These are phyloP conservation scores for Cossypha niveicapilla DNA, from an alignment of 2,797 vertebrate genomes.

Conservation along the genomic window DNA sequence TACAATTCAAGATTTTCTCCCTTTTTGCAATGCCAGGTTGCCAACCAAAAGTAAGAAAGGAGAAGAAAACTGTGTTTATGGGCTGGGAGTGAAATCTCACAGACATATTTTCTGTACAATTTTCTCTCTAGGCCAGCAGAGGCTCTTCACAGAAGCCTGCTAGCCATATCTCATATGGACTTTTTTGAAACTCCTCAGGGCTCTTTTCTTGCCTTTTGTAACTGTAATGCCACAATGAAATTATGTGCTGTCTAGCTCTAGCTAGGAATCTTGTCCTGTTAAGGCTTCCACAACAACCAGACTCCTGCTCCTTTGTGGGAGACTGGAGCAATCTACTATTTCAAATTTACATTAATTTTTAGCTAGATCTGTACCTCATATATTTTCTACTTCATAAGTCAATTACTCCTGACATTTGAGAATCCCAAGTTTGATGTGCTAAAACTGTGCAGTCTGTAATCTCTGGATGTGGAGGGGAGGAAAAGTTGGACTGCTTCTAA, in stretches of 20 bases:
- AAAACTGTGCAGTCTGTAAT: neutral
- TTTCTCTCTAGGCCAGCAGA: neutral
- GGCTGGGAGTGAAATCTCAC: neutral
- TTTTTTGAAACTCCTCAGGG: neutral
- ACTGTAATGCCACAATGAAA: neutral
- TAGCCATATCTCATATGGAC: neutral
- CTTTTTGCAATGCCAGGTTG: neutral
- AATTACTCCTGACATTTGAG: neutral
- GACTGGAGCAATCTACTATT: neutral
- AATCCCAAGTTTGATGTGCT: neutral
- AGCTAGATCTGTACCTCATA: neutral
- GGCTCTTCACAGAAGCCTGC: neutral
- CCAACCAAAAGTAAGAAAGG: neutral
- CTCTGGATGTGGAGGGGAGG: neutral
- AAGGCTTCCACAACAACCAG: neutral
- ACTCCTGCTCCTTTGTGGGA: neutral
- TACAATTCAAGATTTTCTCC: neutral
- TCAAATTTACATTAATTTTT: neutral
- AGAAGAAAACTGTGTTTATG: neutral
- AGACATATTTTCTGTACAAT: neutral
- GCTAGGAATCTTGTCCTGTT: neutral
- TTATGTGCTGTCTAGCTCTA: neutral
- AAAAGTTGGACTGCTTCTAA: neutral
- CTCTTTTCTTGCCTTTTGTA: neutral
- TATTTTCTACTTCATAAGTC: neutral